Evolutionary conservation across 1,140 invertebrate species (phyloP).

Genomic region (Ceratosolen fusciceps): DNA sequence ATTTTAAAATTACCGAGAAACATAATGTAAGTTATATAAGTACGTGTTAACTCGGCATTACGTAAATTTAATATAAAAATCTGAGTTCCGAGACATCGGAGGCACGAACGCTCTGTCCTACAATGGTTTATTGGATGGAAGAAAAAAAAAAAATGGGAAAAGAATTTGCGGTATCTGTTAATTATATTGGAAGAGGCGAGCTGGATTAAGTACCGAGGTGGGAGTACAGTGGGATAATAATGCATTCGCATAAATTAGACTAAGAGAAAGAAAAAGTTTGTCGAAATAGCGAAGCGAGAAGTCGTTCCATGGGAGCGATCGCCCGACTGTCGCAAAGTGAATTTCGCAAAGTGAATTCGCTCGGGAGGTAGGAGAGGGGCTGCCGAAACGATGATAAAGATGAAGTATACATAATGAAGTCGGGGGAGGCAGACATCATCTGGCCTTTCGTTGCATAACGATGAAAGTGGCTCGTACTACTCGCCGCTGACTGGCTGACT

Average conservation of each 20-base stretch:
- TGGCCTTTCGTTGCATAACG: slow-evolving; percentile 65
- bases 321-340: slow-evolving; percentile 56
- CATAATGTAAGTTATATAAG: not conserved
- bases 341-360: slow-evolving; percentile 52
- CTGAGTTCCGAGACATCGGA: too few species aligned
- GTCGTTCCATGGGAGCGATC: slow-evolving; percentile 8
- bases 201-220: not conserved
- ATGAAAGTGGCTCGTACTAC: slow-evolving; percentile 67
- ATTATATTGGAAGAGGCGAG: not conserved
- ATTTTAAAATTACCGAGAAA: not conserved
- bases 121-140: not conserved
- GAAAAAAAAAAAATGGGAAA: not conserved
- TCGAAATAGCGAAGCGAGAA: slow-evolving; percentile 33
- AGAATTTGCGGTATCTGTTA: not conserved
- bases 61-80: not conserved
- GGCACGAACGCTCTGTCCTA: not conserved
- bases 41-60: not conserved
- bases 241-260: slow-evolving; percentile 20
- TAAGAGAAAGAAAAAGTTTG: slow-evolving; percentile 17
- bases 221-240: not conserved
- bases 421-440: slow-evolving; percentile 62
- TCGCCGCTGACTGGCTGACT: too few species aligned
- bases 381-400: not conserved
- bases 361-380: slow-evolving; percentile 47
- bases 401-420: slow-evolving; percentile 3